These are phyloP conservation scores for Lichenostomus cassidix DNA, from an alignment of 2,113 vertebrate genomes.

Conservation along the genomic window DNA sequence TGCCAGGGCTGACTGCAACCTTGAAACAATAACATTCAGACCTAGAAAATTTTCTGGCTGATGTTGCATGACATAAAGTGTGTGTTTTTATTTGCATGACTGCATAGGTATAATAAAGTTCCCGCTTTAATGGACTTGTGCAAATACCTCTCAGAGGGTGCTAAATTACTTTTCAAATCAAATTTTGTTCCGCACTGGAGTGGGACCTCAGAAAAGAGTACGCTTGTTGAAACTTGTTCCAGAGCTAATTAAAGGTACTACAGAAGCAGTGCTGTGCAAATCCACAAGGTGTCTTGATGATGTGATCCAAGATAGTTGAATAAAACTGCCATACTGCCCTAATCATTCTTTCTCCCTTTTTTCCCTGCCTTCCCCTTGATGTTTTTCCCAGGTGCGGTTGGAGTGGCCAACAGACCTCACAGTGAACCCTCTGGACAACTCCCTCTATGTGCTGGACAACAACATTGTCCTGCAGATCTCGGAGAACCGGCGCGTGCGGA, in stretches of 20 bases:
- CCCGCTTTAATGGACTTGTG: slow-evolving; percentile 10
- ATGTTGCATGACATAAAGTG: neutral
- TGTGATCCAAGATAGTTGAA: neutral
- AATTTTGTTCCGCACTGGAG: neutral
- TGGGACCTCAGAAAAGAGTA: neutral
- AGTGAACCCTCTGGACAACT: slow-evolving; percentile 95
- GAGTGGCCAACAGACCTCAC: slow-evolving; percentile 97
- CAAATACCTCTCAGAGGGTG: neutral
- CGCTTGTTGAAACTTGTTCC: neutral
- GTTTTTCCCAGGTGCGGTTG: slow-evolving; percentile 83
- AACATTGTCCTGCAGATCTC: slow-evolving; percentile 97
- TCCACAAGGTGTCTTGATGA: neutral
- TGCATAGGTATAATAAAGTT: slow-evolving; percentile 35
- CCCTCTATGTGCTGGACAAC: slow-evolving; percentile 95
- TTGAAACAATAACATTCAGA: slow-evolving; percentile 34
- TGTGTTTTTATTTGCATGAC: slow-evolving; percentile 44
- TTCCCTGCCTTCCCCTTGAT: neutral
- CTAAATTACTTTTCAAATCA: neutral
- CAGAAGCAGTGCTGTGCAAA: neutral
- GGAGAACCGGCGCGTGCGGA: slow-evolving; percentile 86
- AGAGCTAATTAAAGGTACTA: neutral
- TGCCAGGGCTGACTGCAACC: neutral
- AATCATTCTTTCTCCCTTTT: neutral
- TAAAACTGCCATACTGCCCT: neutral
- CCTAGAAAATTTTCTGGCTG: slow-evolving; percentile 14